A percentile compares a stretch with the other conserved stretches of the same genome.
These are phyloP conservation scores for Chrysemys picta DNA, from an alignment of 2,113 vertebrate genomes.

Conservation along the genomic window DNA sequence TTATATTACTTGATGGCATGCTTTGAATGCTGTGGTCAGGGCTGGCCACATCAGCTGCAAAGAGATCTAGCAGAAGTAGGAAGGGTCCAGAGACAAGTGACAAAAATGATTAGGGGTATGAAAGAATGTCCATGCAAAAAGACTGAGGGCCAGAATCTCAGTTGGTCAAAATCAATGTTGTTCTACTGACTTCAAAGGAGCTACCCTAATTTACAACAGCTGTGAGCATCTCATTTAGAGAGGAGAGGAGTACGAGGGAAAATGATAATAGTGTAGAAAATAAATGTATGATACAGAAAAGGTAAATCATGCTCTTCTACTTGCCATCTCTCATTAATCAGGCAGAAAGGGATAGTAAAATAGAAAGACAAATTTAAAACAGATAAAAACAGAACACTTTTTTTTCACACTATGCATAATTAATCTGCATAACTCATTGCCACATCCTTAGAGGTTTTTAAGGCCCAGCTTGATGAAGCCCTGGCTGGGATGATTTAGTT, in stretches of 20 bases:
- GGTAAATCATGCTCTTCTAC: not conserved
- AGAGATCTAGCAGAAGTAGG: accelerated
- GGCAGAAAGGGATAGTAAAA: not conserved
- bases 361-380: not conserved
- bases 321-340: not conserved
- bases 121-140: not conserved
- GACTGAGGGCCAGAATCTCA: not conserved
- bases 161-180: not conserved
- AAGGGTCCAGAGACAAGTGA: not conserved
- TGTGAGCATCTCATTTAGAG: not conserved
- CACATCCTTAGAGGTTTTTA: no score
- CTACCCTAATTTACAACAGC: not conserved
- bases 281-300: not conserved
- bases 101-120: not conserved
- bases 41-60: not conserved
- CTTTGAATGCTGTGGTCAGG: not conserved
- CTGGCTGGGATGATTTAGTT: no score
- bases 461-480: no score
- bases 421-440: not conserved
- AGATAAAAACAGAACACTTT: not conserved
- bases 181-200: not conserved
- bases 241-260: accelerated
- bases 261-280: not conserved
- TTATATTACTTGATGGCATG: not conserved
- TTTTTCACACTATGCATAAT: not conserved